Conservation (phyloP, 2,797 vertebrate species). For the Thaleichthys pacificus region DNA sequence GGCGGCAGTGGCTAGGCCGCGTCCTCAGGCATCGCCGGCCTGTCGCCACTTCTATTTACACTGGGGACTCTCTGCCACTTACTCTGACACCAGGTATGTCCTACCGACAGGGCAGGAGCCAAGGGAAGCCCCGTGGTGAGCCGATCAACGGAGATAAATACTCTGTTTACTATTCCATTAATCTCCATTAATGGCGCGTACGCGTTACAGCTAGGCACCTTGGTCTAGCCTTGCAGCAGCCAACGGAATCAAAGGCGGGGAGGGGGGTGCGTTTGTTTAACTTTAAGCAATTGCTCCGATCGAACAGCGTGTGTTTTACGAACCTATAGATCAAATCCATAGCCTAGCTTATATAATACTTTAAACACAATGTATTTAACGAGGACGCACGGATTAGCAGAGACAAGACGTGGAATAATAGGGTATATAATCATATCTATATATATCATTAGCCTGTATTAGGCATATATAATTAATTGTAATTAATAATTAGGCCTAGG, state of each 20-base stretch:
- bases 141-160: conserved; percentile 70
- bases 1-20: conserved; percentile 57
- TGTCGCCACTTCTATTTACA: conserved; percentile 84
- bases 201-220: conserved; percentile 4
- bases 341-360: neutral
- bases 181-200: conserved; percentile 74
- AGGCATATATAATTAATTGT: no score
- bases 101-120: conserved; percentile 71
- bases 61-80: conserved; percentile 76
- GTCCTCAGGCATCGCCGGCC: conserved; percentile 77
- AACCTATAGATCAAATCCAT: neutral
- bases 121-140: conserved; percentile 67
- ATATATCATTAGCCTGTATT: no score
- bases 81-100: conserved; percentile 80
- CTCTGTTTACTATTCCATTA: conserved; percentile 76
- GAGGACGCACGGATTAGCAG: no score
- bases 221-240: neutral
- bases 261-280: conserved; percentile 48
- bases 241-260: neutral
- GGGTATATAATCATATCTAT: no score
- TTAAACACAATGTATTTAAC: no score
- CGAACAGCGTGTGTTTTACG: neutral
- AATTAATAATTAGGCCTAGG: no score
- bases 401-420: no score
- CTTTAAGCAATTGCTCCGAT: neutral